Percentiles rank a stretch among this genome's conserved stretches.
Conservation (phyloP, 2,113 vertebrate species). For the Nanorana parkeri region DNA sequence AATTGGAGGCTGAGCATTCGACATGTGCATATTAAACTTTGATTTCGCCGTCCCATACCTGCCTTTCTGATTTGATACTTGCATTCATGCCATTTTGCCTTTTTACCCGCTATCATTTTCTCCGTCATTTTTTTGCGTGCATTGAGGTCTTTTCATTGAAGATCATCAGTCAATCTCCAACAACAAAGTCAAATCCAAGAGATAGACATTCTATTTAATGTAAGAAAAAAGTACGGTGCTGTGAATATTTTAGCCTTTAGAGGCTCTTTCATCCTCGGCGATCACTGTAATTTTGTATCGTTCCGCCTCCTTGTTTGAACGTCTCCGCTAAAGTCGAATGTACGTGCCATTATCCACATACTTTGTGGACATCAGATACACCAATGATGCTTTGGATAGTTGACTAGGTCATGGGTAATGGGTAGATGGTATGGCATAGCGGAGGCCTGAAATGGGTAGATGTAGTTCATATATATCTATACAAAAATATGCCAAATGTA, state of each 20-base stretch:
- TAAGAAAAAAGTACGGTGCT: constrained; percentile 28
- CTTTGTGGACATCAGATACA: no score
- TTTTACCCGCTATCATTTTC: constrained; percentile 66
- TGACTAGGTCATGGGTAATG: no score
- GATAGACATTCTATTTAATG: constrained; percentile 40
- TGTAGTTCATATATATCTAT: no score
- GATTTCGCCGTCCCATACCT: constrained; percentile 69
- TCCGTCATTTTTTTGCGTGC: constrained; percentile 75
- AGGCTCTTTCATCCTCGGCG: not conserved
- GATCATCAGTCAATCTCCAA: constrained; percentile 65
- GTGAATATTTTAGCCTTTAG: constrained; percentile 7
- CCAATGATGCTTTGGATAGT: no score
- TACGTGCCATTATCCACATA: not conserved
- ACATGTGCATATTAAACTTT: constrained; percentile 79
- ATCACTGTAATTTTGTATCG: constrained; percentile 49
- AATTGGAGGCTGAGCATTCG: constrained; percentile 65
- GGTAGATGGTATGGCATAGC: no score
- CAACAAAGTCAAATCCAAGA: constrained; percentile 69
- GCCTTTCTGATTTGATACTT: constrained; percentile 59
- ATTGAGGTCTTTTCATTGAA: constrained; percentile 64
- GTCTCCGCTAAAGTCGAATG: not conserved
- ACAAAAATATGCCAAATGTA: no score
- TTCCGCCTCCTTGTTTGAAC: constrained; percentile 1
- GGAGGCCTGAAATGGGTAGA: no score
- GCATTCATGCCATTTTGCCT: constrained; percentile 63